These are phyloP conservation scores for Masnerella sp. DNA, from an alignment of 2,888 invertebrate species.

Conservation along the genomic window DNA sequence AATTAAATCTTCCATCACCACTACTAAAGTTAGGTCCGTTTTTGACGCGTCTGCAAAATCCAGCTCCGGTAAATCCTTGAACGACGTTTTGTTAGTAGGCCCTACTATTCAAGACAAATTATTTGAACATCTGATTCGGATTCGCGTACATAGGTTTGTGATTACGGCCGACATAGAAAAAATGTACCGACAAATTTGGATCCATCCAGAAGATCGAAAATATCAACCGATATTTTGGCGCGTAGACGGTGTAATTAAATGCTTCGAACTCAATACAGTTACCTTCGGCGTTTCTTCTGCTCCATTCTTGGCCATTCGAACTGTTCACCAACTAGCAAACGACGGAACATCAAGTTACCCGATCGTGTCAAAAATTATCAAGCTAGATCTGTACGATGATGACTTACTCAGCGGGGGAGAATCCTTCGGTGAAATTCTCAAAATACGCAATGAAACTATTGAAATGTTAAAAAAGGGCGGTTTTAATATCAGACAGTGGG, in stretches of 20 bases:
- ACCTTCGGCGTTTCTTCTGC: constrained; percentile 16
- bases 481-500: constrained; percentile 13
- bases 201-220: constrained; percentile 27
- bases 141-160: constrained; percentile 19
- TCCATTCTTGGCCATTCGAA: constrained; percentile 14
- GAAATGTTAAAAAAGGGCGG: not conserved
- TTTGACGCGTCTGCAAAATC: constrained; percentile 38
- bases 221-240: constrained; percentile 51
- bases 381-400: constrained; percentile 21
- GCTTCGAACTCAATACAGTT: constrained; percentile 24
- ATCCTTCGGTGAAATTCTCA: not conserved
- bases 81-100: constrained; percentile 27
- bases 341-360: not conserved
- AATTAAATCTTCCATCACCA: constrained; percentile 25
- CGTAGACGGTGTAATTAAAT: not conserved
- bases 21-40: constrained; percentile 19
- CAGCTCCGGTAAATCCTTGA: constrained; percentile 6
- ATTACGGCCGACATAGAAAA: constrained; percentile 49
- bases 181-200: constrained; percentile 33
- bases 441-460: not conserved
- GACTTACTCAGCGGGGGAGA: constrained; percentile 1
- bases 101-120: constrained; percentile 33
- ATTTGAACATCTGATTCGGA: constrained; percentile 21
- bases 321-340: constrained; percentile 3
- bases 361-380: not conserved